phyloP scores from a whole-genome alignment of 2,113 vertebrate genomes.

The Pachypanchax playfairii region DNA sequence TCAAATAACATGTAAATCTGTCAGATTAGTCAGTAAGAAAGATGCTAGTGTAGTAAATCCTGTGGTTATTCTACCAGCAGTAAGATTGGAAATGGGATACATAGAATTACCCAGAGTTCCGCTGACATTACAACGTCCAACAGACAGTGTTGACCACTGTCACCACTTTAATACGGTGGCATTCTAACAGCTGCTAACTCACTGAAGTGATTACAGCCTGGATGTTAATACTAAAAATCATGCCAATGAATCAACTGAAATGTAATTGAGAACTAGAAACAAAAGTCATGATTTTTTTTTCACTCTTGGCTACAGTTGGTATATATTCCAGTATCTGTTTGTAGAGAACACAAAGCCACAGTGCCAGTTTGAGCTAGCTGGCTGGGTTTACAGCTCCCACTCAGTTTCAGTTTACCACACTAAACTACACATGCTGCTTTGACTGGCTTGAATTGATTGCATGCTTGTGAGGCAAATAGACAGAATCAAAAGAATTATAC shows the following conservation, averaged over 20 bases:
- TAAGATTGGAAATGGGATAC: no score
- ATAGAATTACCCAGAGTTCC: no score
- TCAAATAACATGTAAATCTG: slow-evolving; percentile 23
- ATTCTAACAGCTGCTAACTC: no score
- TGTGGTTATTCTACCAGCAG: not conserved
- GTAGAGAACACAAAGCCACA: not conserved
- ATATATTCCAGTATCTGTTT: not conserved
- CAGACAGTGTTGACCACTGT: no score
- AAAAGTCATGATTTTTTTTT: not conserved
- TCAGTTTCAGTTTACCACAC: not conserved
- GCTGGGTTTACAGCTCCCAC: not conserved
- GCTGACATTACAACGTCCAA: no score
- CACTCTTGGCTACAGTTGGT: not conserved
- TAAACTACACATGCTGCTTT: not conserved
- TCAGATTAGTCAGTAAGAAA: slow-evolving; percentile 7
- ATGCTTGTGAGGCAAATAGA: not conserved
- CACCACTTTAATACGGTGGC: no score
- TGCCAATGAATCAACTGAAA: no score
- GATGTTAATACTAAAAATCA: no score
- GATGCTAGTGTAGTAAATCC: not conserved
- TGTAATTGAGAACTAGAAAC: no score
- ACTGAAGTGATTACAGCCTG: not conserved
- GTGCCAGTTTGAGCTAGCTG: not conserved
- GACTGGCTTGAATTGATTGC: not conserved
- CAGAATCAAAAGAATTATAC: not conserved